phyloP scores from a whole-genome alignment of 2,797 vertebrate genomes.

The Buceros bicornis region DNA sequence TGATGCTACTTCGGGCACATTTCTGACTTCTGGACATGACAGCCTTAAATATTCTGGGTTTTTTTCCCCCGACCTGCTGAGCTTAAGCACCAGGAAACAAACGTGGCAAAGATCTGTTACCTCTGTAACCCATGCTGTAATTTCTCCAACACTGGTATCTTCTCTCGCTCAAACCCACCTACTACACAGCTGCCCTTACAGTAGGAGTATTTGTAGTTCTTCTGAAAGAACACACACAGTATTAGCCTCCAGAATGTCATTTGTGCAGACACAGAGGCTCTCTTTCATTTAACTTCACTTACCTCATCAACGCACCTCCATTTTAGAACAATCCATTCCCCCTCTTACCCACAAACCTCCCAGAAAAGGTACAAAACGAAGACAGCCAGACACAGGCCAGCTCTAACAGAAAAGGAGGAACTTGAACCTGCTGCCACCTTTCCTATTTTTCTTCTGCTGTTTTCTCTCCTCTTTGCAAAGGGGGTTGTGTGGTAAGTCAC shows the following conservation, averaged over 20 bases:
- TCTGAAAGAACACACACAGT: background rate
- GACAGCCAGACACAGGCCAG: background rate
- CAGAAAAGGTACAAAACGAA: background rate
- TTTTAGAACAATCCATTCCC: background rate
- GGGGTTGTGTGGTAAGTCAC: background rate
- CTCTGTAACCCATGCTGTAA: background rate
- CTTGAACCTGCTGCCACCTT: background rate
- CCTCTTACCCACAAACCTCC: background rate
- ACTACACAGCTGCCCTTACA: background rate
- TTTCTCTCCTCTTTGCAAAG: background rate
- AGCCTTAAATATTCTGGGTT: background rate
- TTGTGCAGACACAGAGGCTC: background rate
- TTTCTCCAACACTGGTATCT: background rate
- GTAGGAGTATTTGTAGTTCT: background rate
- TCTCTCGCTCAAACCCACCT: background rate
- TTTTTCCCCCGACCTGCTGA: background rate
- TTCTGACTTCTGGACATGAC: background rate
- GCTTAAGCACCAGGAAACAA: background rate
- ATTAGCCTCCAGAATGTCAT: background rate
- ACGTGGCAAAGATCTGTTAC: background rate
- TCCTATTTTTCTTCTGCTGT: background rate
- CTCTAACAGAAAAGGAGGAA: background rate
- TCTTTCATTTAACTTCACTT: background rate
- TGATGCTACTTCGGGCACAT: background rate
- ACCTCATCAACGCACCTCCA: background rate